These are phyloP conservation scores for Branchellion lobata DNA, from an alignment of 2,888 invertebrate species.

Conservation along the genomic window DNA sequence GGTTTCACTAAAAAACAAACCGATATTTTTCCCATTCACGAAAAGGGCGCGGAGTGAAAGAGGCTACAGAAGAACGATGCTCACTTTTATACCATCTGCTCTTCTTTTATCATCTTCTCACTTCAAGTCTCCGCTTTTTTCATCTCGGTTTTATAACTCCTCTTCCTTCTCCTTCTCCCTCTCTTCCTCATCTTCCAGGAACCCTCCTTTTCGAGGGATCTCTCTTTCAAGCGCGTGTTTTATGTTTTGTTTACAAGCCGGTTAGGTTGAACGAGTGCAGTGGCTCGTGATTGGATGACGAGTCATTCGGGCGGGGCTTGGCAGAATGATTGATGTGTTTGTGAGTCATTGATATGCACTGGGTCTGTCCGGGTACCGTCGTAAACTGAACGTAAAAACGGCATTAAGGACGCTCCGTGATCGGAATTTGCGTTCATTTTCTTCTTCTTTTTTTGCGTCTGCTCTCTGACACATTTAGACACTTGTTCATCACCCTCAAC, in stretches of 20 bases:
- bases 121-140: conserved; percentile 18
- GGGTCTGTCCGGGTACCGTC: conserved; percentile 22
- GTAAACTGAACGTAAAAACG: conserved; percentile 41
- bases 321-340: conserved; percentile 35
- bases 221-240: conserved; percentile 24
- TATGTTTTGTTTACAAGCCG: conserved; percentile 43
- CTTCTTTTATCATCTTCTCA: conserved; percentile 7
- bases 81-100: background rate
- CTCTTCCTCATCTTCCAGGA: background rate
- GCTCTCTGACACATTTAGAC: background rate
- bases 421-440: conserved; percentile 32
- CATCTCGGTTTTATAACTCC: conserved; percentile 5
- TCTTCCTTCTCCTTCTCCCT: too few relatives aligned
- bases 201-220: background rate
- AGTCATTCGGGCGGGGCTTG: conserved; percentile 20
- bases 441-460: conserved; percentile 6
- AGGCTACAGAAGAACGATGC: background rate
- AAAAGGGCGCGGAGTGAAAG: background rate
- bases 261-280: conserved; percentile 36
- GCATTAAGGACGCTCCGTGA: conserved; percentile 40
- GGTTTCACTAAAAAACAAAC: too few relatives aligned
- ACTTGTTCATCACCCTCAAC: background rate
- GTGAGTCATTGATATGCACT: conserved; percentile 44
- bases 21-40: too few relatives aligned
- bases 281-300: conserved; percentile 25